Evolutionary conservation across 2,113 vertebrate genomes (phyloP).

Genomic region (Tachycineta bicolor): DNA sequence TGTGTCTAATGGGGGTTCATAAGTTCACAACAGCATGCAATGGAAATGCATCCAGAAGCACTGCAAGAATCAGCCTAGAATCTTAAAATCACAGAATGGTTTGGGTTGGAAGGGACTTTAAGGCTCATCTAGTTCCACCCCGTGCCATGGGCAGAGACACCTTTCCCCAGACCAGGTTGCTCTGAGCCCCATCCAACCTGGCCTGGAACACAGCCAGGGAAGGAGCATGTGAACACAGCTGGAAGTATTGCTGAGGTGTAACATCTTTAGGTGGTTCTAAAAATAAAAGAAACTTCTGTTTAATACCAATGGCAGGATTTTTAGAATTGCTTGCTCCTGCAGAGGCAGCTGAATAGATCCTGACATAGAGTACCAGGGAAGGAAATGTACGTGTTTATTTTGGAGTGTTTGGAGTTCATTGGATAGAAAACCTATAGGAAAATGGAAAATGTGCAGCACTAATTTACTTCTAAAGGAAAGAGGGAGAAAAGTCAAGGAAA

Average conservation of each 20-base stretch:
- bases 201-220: not conserved
- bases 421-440: constrained; percentile 53
- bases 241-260: not conserved
- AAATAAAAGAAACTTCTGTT: constrained; percentile 4
- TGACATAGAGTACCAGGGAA: constrained; percentile 28
- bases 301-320: not conserved
- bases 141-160: not conserved
- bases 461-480: constrained; percentile 45
- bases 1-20: not conserved
- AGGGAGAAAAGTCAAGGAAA: constrained; percentile 48
- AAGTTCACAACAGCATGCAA: not conserved
- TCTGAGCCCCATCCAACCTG: not conserved
- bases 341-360: constrained; percentile 22
- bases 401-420: constrained; percentile 33
- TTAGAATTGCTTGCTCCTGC: not conserved
- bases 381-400: constrained; percentile 40
- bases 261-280: not conserved
- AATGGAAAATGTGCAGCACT: constrained; percentile 41
- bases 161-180: not conserved
- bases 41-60: not conserved
- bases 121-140: not conserved
- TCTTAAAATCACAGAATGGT: not conserved
- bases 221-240: rapidly evolving
- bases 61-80: not conserved
- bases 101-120: not conserved